Evolutionary conservation across 2,888 invertebrate genomes (phyloP).

Genomic region (Eilema caniola): DNA sequence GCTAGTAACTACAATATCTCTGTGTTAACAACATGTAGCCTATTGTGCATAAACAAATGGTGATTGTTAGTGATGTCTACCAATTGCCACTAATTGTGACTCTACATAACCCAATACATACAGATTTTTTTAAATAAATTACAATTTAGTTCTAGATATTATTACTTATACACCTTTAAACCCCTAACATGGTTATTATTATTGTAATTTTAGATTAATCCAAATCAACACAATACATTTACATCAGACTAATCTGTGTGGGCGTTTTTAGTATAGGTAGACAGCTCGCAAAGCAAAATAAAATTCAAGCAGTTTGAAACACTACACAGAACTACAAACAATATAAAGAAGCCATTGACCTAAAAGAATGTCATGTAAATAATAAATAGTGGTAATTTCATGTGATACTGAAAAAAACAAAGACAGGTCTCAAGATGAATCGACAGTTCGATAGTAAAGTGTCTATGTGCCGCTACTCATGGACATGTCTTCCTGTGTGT

Average conservation of each 20-base stretch:
- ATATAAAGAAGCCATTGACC: slow-evolving; percentile 69
- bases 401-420: slow-evolving; percentile 30
- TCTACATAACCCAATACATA: background rate
- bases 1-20: slow-evolving; percentile 23
- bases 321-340: slow-evolving; percentile 28
- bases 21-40: slow-evolving; percentile 5
- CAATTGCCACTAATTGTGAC: background rate
- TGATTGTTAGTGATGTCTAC: background rate
- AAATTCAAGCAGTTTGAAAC: slow-evolving; percentile 26
- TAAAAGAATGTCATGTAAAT: slow-evolving; percentile 66
- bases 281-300: slow-evolving; percentile 46
- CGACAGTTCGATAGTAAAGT: slow-evolving; percentile 34
- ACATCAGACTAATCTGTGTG: slow-evolving; percentile 37
- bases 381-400: slow-evolving; percentile 43
- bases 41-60: background rate
- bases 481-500: slow-evolving; percentile 54
- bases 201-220: background rate
- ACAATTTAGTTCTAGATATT: background rate
- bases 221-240: slow-evolving; percentile 24
- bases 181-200: background rate
- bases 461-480: slow-evolving; percentile 50
- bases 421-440: slow-evolving; percentile 30
- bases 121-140: background rate
- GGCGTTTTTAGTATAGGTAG: slow-evolving; percentile 33
- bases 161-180: background rate